Conservation (phyloP, 2,113 vertebrate species). For the Murina feae region DNA sequence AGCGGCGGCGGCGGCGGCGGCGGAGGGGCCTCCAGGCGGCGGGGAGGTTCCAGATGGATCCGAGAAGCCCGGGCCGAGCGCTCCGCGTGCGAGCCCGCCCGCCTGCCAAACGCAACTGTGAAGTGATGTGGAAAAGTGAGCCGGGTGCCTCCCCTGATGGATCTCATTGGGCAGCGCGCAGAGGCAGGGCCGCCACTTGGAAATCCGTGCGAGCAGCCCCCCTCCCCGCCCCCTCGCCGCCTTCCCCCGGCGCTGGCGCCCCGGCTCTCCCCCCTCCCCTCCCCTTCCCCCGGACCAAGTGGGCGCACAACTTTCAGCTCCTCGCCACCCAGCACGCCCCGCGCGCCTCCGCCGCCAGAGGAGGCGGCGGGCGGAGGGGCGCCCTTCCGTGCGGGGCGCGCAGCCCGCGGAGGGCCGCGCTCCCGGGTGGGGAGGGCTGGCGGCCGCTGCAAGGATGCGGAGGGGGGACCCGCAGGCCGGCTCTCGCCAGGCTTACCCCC, state of each 20-base stretch:
- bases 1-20: constrained; percentile 58
- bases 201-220: constrained; percentile 82
- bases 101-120: constrained; percentile 90
- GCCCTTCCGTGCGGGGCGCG: not conserved
- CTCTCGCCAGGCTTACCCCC: not conserved
- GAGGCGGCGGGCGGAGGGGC: constrained; percentile 1
- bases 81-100: constrained; percentile 81
- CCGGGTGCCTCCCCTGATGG: constrained; percentile 90
- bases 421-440: not conserved
- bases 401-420: not conserved
- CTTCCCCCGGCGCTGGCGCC: not conserved
- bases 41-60: constrained; percentile 82
- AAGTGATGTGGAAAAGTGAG: constrained; percentile 89
- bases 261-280: not conserved
- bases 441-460: not conserved
- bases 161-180: constrained; percentile 93
- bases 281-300: no score
- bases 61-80: constrained; percentile 79
- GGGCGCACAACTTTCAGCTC: constrained; percentile 70
- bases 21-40: constrained; percentile 60
- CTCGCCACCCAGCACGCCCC: constrained; percentile 36
- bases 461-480: not conserved
- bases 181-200: constrained; percentile 92
- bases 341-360: constrained; percentile 41
- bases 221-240: not conserved